Evolutionary conservation across 2,888 invertebrate genomes (phyloP).

Genomic region (Platycheirus albimanus): DNA sequence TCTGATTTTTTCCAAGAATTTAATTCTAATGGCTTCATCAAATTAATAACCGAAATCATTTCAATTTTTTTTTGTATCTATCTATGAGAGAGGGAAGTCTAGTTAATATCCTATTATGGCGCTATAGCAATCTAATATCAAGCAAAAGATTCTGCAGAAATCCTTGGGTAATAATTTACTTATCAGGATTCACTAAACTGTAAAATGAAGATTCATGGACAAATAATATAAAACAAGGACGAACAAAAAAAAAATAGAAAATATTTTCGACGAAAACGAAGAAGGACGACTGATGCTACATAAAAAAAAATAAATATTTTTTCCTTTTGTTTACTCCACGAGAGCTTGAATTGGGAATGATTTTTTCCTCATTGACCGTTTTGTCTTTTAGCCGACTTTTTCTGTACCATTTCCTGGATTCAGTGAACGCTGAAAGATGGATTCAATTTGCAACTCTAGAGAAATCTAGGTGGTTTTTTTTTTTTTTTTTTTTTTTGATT

Average conservation of each 20-base stretch:
- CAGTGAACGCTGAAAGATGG: conserved; percentile 55
- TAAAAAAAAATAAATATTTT: conserved; percentile 9
- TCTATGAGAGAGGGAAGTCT: too few relatives aligned
- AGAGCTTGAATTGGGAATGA: neutral
- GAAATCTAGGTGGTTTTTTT: conserved; percentile 30
- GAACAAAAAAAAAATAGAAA: conserved; percentile 9
- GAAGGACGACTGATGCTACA: conserved; percentile 2
- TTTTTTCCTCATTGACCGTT: conserved; percentile 11
- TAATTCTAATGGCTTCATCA: too few relatives aligned
- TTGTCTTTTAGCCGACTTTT: neutral
- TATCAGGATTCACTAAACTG: conserved; percentile 69
- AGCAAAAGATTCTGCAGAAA: conserved; percentile 13
- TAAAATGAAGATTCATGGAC: conserved; percentile 58
- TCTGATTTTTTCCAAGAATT: too few relatives aligned
- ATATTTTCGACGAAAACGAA: conserved; percentile 4
- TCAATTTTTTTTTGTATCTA: too few relatives aligned
- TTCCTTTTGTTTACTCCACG: neutral
- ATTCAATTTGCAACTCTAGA: conserved; percentile 62
- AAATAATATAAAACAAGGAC: conserved; percentile 2
- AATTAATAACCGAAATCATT: too few relatives aligned
- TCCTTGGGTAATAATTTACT: conserved; percentile 66
- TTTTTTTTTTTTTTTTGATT: too few relatives aligned
- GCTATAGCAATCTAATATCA: too few relatives aligned
- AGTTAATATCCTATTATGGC: too few relatives aligned
- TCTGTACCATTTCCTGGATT: conserved; percentile 1